Percentiles rank a stretch among this genome's conserved stretches.
Evolutionary conservation across 2,797 vertebrate genomes (phyloP).

Genomic region (Choloepus didactylus): DNA sequence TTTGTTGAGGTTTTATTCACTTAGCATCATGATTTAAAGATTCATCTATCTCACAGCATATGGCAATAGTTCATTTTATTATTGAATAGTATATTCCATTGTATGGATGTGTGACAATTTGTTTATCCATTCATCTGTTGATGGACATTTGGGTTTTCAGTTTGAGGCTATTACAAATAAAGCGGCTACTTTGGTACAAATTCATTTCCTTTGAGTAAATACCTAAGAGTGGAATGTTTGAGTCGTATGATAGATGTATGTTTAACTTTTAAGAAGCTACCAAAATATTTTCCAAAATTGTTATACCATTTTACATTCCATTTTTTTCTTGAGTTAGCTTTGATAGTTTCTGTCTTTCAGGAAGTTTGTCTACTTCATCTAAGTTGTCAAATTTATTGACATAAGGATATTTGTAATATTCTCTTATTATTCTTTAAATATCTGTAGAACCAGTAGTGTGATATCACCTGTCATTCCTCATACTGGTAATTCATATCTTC

Average conservation of each 20-base stretch:
- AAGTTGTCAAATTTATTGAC: not conserved
- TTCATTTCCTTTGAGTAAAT: conserved; percentile 1
- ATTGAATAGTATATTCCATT: not conserved
- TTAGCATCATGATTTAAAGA: not conserved
- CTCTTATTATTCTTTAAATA: not conserved
- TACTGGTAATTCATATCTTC: not conserved
- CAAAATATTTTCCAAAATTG: conserved; percentile 3
- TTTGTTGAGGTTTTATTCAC: not conserved
- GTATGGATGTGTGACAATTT: not conserved
- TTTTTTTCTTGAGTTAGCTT: not conserved
- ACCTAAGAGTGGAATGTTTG: not conserved
- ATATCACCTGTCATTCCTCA: not conserved
- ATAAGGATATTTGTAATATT: not conserved
- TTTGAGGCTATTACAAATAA: not conserved
- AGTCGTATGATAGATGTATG: not conserved
- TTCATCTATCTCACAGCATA: not conserved
- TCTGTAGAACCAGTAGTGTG: not conserved
- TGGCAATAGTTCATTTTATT: conserved; percentile 3
- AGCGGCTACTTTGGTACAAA: not conserved
- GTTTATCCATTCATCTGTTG: not conserved
- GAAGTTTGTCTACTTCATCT: not conserved
- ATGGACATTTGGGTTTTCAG: not conserved
- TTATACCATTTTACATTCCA: not conserved
- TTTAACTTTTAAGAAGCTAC: not conserved
- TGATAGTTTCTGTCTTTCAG: not conserved